Base-by-base conservation (phyloP, 2,888 invertebrate species). In the Periphyllus acericola region DNA sequence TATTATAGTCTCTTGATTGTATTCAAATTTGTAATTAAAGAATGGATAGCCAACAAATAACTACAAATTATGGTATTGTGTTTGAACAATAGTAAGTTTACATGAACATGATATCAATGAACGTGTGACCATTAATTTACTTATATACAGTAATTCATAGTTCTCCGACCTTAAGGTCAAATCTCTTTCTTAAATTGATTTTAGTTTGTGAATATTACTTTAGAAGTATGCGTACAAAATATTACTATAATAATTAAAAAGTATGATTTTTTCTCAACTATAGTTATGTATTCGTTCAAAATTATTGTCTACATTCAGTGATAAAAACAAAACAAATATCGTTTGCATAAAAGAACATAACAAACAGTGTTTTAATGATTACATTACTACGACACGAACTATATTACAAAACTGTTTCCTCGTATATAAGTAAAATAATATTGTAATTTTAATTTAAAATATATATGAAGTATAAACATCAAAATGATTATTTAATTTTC, bases 1-100 rank as follows among this genome's bases (percentile, higher is more conserved):
- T 60, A 46, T 25, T 75, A 17, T 60, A 21, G 40, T 66, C 68
- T 78, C 5, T 85, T 46, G 66, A 85, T 78, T 85, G 84, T 85
- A 85, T 85, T 85, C 68, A 78, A 85, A 78, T 85, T 71, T 85
- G 19, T 85, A 85, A 85, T 78, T 85, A 85, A 85, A 85, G 76
- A 78, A 85, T 68, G 52, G 14, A 46, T 11, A 9, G 11, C 29
- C 46, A 36, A 76, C n/a, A 78, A 74, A 86, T 79, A 86, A 79
- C 29, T 86, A 55, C 52, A 86, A 86, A 60, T 78, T 68, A 85
- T 68, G 52, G 79, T 72, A 80, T 79, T 86, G 79, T 79, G 52
- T 86, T 79, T 29, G 71, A 79, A 86, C 79, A 86, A 86, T 86
- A 78, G 78, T 78, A 71, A 55, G 68, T 71, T n/a, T 21, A 46